These are phyloP conservation scores for Enteromius mattozi DNA, from an alignment of 2,797 vertebrate species.

Conservation along the genomic window DNA sequence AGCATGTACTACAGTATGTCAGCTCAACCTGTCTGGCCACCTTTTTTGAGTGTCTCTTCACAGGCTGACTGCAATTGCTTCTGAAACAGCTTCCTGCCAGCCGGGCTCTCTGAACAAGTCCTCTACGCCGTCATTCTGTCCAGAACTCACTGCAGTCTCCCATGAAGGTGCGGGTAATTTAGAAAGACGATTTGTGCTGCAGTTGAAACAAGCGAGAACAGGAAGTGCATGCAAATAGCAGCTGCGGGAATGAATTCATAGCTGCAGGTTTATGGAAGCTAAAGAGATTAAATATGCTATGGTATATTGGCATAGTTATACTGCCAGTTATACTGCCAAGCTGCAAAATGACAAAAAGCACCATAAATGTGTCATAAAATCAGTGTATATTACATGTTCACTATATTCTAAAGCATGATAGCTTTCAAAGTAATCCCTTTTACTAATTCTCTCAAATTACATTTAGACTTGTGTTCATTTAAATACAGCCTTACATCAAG, in stretches of 20 bases:
- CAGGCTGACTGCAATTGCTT: constrained; percentile 6
- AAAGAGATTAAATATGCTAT: background rate
- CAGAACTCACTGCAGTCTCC: constrained; percentile 12
- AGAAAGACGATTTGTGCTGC: constrained; percentile 3
- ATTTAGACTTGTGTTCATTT: background rate
- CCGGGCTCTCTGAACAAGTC: constrained; percentile 35
- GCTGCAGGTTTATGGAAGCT: background rate
- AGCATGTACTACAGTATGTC: background rate
- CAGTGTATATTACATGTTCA: too few species aligned
- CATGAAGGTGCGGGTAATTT: background rate
- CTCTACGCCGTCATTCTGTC: constrained; percentile 34
- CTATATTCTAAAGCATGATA: background rate
- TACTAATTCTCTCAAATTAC: background rate
- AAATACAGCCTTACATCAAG: background rate
- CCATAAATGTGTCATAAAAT: background rate
- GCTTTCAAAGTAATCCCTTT: background rate
- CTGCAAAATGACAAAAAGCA: background rate
- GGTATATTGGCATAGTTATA: constrained; percentile 9
- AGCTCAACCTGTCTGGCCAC: background rate
- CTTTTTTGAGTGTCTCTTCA: background rate
- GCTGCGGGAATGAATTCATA: background rate
- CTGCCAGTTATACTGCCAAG: background rate
- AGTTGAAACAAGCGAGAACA: constrained; percentile 1
- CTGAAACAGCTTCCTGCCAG: constrained; percentile 39
- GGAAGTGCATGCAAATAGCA: constrained; percentile 1